Percentiles rank a stretch among this genome's conserved stretches.
Evolutionary conservation across 2,113 vertebrate genomes (phyloP).

Genomic region (Bagarius yarrelli): DNA sequence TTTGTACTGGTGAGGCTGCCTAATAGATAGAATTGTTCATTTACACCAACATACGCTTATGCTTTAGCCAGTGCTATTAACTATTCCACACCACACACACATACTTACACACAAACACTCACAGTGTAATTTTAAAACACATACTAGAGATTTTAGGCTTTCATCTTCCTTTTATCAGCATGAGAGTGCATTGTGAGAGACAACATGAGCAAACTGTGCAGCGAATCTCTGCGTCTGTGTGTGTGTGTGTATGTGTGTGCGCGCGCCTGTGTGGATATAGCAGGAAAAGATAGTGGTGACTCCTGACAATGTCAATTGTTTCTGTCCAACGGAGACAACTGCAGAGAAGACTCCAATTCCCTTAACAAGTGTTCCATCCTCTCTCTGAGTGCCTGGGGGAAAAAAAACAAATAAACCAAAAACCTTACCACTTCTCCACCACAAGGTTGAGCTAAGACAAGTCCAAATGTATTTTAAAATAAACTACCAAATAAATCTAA

Average conservation of each 20-base stretch:
- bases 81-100: constrained; percentile 28
- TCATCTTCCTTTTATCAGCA: constrained; percentile 45
- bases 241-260: background rate
- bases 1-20: constrained; percentile 51
- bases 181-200: constrained; percentile 33
- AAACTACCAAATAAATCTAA: no score
- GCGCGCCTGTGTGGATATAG: constrained; percentile 27
- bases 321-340: constrained; percentile 45
- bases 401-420: constrained; percentile 49
- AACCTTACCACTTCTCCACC: constrained; percentile 15
- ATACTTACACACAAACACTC: constrained; percentile 36
- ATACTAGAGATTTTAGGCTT: constrained; percentile 44
- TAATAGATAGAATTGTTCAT: constrained; percentile 59
- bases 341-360: constrained; percentile 50
- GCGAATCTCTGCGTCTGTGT: background rate
- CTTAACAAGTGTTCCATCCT: constrained; percentile 54
- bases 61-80: constrained; percentile 61
- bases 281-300: constrained; percentile 41
- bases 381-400: constrained; percentile 47
- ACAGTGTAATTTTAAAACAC: constrained; percentile 47
- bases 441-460: background rate
- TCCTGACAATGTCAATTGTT: constrained; percentile 57
- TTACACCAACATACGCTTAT: constrained; percentile 53
- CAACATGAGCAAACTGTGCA: background rate
- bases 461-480: no score